Base-by-base conservation (phyloP, 2,113 vertebrate genomes). In the Cygnus buccinator region DNA sequence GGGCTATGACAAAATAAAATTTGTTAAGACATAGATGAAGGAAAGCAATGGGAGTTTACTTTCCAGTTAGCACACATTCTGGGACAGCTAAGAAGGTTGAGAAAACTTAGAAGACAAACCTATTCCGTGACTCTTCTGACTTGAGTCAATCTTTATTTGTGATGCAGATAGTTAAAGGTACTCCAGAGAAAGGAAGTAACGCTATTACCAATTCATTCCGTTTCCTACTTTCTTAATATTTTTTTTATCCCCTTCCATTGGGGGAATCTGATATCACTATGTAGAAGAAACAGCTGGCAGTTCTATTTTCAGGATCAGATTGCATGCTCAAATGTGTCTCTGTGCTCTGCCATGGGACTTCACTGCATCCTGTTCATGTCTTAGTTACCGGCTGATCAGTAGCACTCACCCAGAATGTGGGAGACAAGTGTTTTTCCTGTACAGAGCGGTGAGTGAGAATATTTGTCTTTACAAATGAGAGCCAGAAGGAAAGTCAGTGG, bases 1-100 rank as follows among this genome's bases (percentile, higher is more conserved):
- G 63, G 92, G 93, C 13, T 7, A 31, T 31, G 63, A 85, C 79
- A 81, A 66, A 94, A 83, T 71, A 48, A 93, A 91, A 88, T 79
- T 26, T 80, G 25, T 88, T 81, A 70, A 87, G 67, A 90, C 55
- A 20, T 70, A 78, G 73, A 92, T 77, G 71, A 55, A 80, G 50
- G 41, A 87, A 82, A 83, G 67, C 39, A 68, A 4, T 52, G 28
- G 44, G 73, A 71, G 21, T 68, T 93, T 85, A 22, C 31, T 84
- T 95, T 67, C 23, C 65, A 62, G 12, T 52, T 85, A 48, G 82
- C 31, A 31, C 18, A 13, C 6, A 0, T 91, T 70, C 48, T 91
- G 58, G 59, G 41, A 63, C 33, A 83, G 44, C 44, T 66, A 39
- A 65, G 65, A 55, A 83, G 19, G 63, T 41, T 52, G 26, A 18